phyloP scores from a whole-genome alignment of 2,113 vertebrate genomes.

The Bettongia penicillata region DNA sequence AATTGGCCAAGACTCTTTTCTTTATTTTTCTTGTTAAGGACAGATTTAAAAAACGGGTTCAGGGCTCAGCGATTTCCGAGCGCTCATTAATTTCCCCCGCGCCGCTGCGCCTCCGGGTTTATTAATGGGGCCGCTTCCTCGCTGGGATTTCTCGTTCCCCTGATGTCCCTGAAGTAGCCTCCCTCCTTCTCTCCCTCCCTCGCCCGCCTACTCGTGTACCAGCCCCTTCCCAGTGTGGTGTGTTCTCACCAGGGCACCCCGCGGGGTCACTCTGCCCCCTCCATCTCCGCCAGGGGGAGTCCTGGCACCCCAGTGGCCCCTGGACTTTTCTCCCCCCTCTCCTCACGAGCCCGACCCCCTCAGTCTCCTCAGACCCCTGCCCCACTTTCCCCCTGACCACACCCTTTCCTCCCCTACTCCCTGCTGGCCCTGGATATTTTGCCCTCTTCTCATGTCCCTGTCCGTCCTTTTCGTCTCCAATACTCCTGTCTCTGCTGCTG shows the following conservation, averaged over 20 bases:
- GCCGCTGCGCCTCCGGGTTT: slow-evolving; percentile 76
- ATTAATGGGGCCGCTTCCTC: slow-evolving; percentile 79
- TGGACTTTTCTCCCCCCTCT: slow-evolving; percentile 26
- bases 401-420: background rate
- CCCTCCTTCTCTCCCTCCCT: slow-evolving; percentile 64
- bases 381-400: no score
- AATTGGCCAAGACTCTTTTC: slow-evolving; percentile 88
- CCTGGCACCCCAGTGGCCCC: slow-evolving; percentile 5
- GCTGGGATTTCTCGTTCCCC: slow-evolving; percentile 77
- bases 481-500: background rate
- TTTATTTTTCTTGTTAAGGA: slow-evolving; percentile 90
- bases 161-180: slow-evolving; percentile 73
- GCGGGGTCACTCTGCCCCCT: background rate
- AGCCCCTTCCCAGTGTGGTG: slow-evolving; percentile 17
- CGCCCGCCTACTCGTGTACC: background rate
- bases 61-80: slow-evolving; percentile 86
- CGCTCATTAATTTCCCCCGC: slow-evolving; percentile 80
- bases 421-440: background rate
- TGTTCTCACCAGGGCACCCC: background rate
- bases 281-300: background rate
- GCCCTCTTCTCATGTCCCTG: background rate
- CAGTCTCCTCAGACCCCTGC: background rate
- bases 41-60: slow-evolving; percentile 88
- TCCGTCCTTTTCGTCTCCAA: background rate
- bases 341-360: background rate